Evolutionary conservation across 2,797 vertebrate genomes (phyloP).

Genomic region (Pyrocephalus nanus): DNA sequence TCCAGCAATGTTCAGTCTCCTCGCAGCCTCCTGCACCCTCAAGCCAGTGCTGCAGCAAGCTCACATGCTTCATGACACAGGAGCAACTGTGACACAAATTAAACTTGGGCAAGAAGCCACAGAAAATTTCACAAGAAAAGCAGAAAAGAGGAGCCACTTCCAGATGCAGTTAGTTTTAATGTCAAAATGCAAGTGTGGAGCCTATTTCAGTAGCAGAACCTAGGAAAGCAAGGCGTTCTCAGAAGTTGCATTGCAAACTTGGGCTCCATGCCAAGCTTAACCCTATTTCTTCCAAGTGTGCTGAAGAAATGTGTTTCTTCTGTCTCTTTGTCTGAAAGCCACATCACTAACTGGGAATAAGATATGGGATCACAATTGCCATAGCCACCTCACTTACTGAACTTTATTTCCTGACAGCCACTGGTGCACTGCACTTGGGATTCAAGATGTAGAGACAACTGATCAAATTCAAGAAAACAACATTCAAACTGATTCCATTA

Average conservation of each 20-base stretch:
- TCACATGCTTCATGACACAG: rapidly evolving
- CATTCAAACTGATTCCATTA: neutral
- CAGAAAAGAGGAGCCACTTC: neutral
- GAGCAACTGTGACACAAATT: neutral
- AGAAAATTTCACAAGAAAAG: neutral
- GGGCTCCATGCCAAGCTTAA: neutral
- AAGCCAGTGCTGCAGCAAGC: rapidly evolving
- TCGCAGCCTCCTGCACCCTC: neutral
- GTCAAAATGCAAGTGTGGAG: neutral
- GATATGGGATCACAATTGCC: neutral
- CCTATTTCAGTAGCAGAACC: neutral
- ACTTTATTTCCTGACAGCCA: neutral
- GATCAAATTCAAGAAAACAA: neutral
- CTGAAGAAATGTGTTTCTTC: neutral
- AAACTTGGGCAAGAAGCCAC: neutral
- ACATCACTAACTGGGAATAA: neutral
- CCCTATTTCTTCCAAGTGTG: neutral
- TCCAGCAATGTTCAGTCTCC: rapidly evolving
- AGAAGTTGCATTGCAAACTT: neutral
- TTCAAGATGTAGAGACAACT: neutral
- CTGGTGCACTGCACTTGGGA: neutral
- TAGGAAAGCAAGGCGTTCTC: neutral
- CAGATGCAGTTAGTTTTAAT: neutral
- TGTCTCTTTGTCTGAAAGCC: neutral
- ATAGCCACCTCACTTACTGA: neutral